Evolutionary conservation across 2,888 invertebrate genomes (phyloP), one percentile per base, ranked within the genome.

Genomic region (Macrosiphum euphorbiae): DNA sequence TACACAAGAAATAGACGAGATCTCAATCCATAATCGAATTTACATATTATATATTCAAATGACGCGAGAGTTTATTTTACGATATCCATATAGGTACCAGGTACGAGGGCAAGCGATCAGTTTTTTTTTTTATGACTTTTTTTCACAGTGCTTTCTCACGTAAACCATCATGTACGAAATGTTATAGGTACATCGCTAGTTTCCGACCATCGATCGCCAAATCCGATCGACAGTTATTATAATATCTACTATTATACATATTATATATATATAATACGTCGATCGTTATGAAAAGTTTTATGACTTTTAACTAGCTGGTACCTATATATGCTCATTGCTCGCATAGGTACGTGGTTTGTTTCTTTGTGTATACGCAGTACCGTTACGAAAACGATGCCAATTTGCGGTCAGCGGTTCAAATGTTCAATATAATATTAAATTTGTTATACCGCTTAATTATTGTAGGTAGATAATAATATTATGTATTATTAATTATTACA

Each of bases 11-110:
- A 91, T 44, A 35, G 20, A 5, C 35, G 90, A 90, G 67, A 90
- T 90, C 67, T 90, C 90, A 90, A 90, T 90, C 47, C 47, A 35
- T 50, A 78, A 90, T 90, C n/a, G 16, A 90, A 90, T 90, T 90
- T 90, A 67, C 50, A 67, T 90, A 67, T n/a, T 55, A 55, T 55
- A 52, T 28, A 78, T 78, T 78, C 20, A 78, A 78, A 78, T 78
- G 35, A 78, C 35, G 7, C n/a, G 11, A 10, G 5, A n/a, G 47
- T 67, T 10, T n/a, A 78, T 90, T 90, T 90, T 67, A 90, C 90
- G 67, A 90, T 90, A 90, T 90, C 8, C 35, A 50, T 35, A 61
- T 41, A 13, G 41, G 26, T 47, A 55, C 44, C 20, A 16, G 67
- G 67, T 47, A 55, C 44, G n/a, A 16, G 67, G 67, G 35, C 35